Percentiles rank a stretch among this genome's conserved stretches.
These are phyloP conservation scores for Clostera curtula DNA, from an alignment of 2,888 invertebrate genomes.

Conservation along the genomic window DNA sequence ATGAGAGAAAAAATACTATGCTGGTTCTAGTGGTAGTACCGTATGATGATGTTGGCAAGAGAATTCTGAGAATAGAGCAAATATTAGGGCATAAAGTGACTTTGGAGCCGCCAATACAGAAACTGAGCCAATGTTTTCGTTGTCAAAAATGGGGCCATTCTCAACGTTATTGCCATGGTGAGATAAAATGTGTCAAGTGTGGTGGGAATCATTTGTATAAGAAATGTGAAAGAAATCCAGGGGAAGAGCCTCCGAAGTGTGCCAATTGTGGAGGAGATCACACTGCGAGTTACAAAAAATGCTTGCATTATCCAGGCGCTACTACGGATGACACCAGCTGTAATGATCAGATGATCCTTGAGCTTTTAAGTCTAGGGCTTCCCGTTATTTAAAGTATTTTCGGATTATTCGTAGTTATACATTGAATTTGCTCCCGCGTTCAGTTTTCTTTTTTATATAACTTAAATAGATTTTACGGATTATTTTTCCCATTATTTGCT, in stretches of 20 bases:
- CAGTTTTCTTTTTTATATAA: too few relatives aligned
- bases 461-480: too few relatives aligned
- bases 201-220: constrained; percentile 41
- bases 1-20: constrained; percentile 21
- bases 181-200: constrained; percentile 52
- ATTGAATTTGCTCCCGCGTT: too few relatives aligned
- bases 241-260: constrained; percentile 36
- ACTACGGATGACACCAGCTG: too few relatives aligned
- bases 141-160: constrained; percentile 62
- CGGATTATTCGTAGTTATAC: too few relatives aligned
- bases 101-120: constrained; percentile 39
- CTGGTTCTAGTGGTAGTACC: constrained; percentile 42
- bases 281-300: constrained; percentile 42
- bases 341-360: too few relatives aligned
- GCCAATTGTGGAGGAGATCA: constrained; percentile 45
- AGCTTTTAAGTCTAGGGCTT: too few relatives aligned
- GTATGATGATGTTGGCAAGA: constrained; percentile 28
- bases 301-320: constrained; percentile 31
- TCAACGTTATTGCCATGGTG: constrained; percentile 45
- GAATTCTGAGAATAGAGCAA: constrained; percentile 29
- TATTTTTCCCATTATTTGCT: too few relatives aligned
- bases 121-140: constrained; percentile 45
- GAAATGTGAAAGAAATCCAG: constrained; percentile 32
- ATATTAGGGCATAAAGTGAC: constrained; percentile 33
- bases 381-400: too few relatives aligned